Evolutionary conservation across 2,797 vertebrate genomes (phyloP), one percentile per base, ranked within the genome.

Genomic region (Menidia menidia): DNA sequence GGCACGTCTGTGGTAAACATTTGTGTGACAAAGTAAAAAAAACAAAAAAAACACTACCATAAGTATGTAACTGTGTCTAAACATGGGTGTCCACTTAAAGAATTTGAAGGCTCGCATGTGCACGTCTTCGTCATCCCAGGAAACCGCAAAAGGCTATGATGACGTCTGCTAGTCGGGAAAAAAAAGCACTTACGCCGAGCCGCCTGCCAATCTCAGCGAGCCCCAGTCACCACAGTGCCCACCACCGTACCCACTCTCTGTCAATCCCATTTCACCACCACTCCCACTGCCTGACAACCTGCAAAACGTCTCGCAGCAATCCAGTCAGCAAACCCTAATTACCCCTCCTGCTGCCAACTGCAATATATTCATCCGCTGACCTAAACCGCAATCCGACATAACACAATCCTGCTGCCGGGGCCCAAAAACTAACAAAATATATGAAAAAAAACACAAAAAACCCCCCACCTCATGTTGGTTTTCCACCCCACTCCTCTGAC

Each of bases 181-280:
- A 25, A 25, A 64, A 77, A 84, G 78, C 80, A 78, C 83, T 89
- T 77, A 71, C 71, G 69, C 61, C 64, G 50, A 79, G 53, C 75
- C 4, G 83, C 59, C 87, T 90, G 90, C 85, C 88, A 89, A 86
- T 92, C 89, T 64, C 33, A 41, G 63, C 68, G 66, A 4, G 78
- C 85, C 84, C 31, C 82, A 42, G 82, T 79, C 60, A 58, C 81
- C 79, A 53, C 82, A 75, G 64, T 64, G 80, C 77, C 84, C 78
- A 54, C 77, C 68, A 52, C 73, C 54, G 83, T 71, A 84, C 90
- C 89, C 84, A 78, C 89, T 85, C 76, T 6, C 71, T 25, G 83
- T 85, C 88, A 89, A 77, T 90, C 90, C 87, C 74, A 16, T 16
- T 3, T 64, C 75, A 50, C 64, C 67, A 32, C 73, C 83, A 33